Evolutionary conservation across 2,888 invertebrate species (phyloP).

Genomic region (Heliconius sara): DNA sequence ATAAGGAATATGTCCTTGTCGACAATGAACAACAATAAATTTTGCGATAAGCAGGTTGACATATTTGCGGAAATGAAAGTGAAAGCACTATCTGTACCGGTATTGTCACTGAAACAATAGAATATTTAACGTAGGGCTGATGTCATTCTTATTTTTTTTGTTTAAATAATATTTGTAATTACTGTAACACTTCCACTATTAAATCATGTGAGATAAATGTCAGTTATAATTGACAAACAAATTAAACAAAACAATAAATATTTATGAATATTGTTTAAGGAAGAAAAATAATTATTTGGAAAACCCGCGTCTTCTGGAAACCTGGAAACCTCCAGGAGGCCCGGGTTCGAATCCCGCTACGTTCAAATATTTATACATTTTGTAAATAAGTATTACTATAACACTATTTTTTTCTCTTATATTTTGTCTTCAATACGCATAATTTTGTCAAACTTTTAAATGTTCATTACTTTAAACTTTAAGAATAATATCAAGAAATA

Average conservation of each 20-base stretch:
- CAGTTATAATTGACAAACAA: not conserved
- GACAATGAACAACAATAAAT: conserved; percentile 65
- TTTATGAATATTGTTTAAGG: not conserved
- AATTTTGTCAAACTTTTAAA: not conserved
- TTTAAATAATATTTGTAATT: not conserved
- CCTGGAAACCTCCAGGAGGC: too few relatives aligned
- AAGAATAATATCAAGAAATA: not conserved
- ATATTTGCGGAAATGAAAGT: conserved; percentile 72
- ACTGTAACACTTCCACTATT: not conserved
- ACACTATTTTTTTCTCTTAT: not conserved
- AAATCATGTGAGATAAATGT: not conserved
- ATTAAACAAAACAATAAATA: not conserved
- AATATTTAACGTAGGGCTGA: conserved; percentile 17
- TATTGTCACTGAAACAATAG: conserved; percentile 45
- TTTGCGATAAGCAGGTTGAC: conserved; percentile 63
- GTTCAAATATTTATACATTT: too few relatives aligned
- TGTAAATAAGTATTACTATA: too few relatives aligned
- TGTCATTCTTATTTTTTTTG: not conserved
- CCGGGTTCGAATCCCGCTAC: too few relatives aligned
- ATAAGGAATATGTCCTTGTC: conserved; percentile 69
- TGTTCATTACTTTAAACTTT: not conserved
- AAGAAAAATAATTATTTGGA: too few relatives aligned
- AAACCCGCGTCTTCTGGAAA: too few relatives aligned
- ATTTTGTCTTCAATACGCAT: not conserved
- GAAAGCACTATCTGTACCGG: conserved; percentile 60